Base-by-base conservation (phyloP, 2,797 vertebrate genomes). In the Dromococcyx pavoninus region DNA sequence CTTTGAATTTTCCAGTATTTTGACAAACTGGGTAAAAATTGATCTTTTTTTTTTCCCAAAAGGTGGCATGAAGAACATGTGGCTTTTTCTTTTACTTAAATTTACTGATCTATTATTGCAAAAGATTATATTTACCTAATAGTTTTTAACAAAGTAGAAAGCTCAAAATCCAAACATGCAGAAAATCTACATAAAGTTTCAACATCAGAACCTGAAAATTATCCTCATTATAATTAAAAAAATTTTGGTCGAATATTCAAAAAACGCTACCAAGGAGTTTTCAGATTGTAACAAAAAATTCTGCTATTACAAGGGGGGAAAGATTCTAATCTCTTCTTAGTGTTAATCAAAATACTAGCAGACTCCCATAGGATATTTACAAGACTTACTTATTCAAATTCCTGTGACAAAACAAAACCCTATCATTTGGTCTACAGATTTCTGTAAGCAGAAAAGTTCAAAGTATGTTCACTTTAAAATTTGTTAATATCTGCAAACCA, bases 221-320 rank as follows among this genome's bases (percentile, higher is more conserved):
- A n/a, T 13, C 1, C 7, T 46, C 62, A 22, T 50, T 39, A 21
- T 44, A 43, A 17, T 28, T 10, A 12, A 32, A 54, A 56, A 35
- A 17, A 4, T 30, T 8, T 7, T 1, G 3, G 3, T 74, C 3
- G 9, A 60, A 44, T 14, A 1, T 5, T 79, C 32, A 7, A 16
- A 51, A 37, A 35, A 24, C 1, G 15, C 9, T n/a, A 37, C 6
- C 15, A n/a, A 37, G 5, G 9, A 27, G 3, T 75, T 72, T 78
- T 77, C 12, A 53, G 33, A 53, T 57, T 70, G 77, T 83, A 83
- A 25, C 5, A 6, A 15, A 30, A n/a, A 77, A 43, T 28, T 75
- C 35, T 57, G 3, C 3, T 43, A 4, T 13, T 65, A n/a, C n/a
- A 17, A 5, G 22, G 74, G 7, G 3, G 18, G 7, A 30, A 54